Evolutionary conservation across 2,797 vertebrate species (phyloP).

Genomic region (Argentina silus): DNA sequence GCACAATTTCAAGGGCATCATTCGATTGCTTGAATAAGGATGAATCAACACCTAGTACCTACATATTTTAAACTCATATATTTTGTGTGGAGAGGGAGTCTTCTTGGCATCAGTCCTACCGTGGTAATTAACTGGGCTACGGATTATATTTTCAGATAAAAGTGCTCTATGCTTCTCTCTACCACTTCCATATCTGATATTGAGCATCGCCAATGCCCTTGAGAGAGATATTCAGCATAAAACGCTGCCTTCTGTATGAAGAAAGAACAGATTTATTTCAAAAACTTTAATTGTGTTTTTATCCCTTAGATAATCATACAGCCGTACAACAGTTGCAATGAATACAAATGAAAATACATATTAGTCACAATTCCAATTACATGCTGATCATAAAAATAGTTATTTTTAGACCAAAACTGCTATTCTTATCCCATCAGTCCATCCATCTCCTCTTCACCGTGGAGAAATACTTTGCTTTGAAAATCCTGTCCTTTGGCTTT

Average conservation of each 20-base stretch:
- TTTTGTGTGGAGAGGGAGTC: neutral
- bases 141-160: neutral
- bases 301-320: slow-evolving; percentile 29
- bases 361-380: slow-evolving; percentile 44
- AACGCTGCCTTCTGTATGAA: neutral
- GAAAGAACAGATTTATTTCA: slow-evolving; percentile 64
- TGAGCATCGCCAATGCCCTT: too few relatives aligned
- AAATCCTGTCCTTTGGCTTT: neutral
- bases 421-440: slow-evolving; percentile 16
- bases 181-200: too few relatives aligned
- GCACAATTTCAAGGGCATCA: slow-evolving; percentile 55
- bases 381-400: slow-evolving; percentile 67
- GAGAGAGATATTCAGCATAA: neutral
- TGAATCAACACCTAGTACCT: neutral
- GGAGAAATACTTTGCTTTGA: slow-evolving; percentile 39
- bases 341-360: slow-evolving; percentile 63
- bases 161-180: neutral
- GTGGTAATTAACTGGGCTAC: neutral
- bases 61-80: neutral
- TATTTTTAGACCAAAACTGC: slow-evolving; percentile 25
- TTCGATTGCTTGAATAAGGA: neutral
- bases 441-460: too few relatives aligned
- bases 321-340: slow-evolving; percentile 65
- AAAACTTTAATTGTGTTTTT: slow-evolving; percentile 52
- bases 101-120: neutral